A percentile compares a stretch with the other conserved stretches of the same genome.
These are phyloP conservation scores for Nematostella vectensis DNA, from an alignment of 92 coral and sea anemone species.

Conservation along the genomic window DNA sequence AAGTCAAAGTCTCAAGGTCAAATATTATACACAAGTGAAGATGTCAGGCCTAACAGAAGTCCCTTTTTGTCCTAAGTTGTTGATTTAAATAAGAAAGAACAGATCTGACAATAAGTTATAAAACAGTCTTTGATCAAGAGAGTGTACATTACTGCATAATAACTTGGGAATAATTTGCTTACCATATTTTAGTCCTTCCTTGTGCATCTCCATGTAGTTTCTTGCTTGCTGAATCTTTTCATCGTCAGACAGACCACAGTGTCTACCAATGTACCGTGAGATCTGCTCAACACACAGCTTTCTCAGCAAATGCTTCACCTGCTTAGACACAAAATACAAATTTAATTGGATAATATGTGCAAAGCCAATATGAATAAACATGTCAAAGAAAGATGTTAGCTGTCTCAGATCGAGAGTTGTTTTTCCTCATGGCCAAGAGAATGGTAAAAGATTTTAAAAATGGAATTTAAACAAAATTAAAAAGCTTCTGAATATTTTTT, in stretches of 20 bases:
- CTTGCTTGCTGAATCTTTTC: slow-evolving; percentile 66
- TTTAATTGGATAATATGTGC: not conserved
- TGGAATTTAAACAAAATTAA: not conserved
- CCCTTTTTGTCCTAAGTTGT: no score
- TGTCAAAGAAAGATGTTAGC: not conserved
- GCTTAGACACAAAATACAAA: slow-evolving; percentile 7
- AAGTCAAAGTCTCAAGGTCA: no score
- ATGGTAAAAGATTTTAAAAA: not conserved
- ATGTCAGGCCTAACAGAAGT: no score
- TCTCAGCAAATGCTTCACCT: slow-evolving; percentile 68
- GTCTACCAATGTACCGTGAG: slow-evolving; percentile 79
- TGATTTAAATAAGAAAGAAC: no score
- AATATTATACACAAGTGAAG: no score
- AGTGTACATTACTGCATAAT: no score
- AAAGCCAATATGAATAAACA: not conserved
- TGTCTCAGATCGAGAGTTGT: not conserved
- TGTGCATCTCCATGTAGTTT: slow-evolving; percentile 76
- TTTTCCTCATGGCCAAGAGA: not conserved
- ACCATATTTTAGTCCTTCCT: slow-evolving; percentile 89
- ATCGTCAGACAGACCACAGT: slow-evolving; percentile 39
- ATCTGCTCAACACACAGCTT: slow-evolving; percentile 66
- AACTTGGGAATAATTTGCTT: no score
- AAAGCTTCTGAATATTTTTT: no score
- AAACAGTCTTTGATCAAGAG: no score
- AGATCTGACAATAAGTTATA: no score